These are phyloP conservation scores for Semnopithecus entellus DNA, from an alignment of 2,113 vertebrate genomes.

Conservation along the genomic window DNA sequence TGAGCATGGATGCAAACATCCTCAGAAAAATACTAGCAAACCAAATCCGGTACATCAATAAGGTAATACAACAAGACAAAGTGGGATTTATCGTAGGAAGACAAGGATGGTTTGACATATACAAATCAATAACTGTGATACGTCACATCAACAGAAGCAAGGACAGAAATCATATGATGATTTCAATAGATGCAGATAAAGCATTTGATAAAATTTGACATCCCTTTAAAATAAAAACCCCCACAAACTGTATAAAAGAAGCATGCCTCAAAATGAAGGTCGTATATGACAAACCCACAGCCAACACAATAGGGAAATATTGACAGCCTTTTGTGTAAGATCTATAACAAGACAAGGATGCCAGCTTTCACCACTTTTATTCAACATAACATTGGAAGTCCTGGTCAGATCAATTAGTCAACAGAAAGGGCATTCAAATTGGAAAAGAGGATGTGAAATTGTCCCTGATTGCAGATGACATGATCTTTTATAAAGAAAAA, in stretches of 20 bases:
- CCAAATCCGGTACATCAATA: neutral
- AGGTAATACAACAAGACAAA: neutral
- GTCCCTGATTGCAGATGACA: neutral
- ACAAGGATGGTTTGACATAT: neutral
- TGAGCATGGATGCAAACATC: neutral
- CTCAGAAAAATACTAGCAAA: neutral
- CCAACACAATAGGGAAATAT: neutral
- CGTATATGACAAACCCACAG: neutral
- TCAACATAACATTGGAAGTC: neutral
- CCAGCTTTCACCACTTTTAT: neutral
- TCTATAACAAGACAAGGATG: neutral
- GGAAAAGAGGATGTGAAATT: neutral
- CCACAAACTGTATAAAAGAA: neutral
- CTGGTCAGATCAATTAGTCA: neutral
- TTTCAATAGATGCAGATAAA: neutral
- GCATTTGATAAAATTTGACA: neutral
- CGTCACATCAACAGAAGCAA: neutral
- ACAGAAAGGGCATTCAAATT: neutral
- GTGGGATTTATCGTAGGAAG: neutral
- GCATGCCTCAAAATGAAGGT: neutral
- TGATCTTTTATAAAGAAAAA: neutral
- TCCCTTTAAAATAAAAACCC: neutral
- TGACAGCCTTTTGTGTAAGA: neutral
- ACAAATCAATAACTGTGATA: neutral
- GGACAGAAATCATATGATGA: neutral